phyloP scores from a whole-genome alignment of 2,113 vertebrate species.

The Rhagologus leucostigma region DNA sequence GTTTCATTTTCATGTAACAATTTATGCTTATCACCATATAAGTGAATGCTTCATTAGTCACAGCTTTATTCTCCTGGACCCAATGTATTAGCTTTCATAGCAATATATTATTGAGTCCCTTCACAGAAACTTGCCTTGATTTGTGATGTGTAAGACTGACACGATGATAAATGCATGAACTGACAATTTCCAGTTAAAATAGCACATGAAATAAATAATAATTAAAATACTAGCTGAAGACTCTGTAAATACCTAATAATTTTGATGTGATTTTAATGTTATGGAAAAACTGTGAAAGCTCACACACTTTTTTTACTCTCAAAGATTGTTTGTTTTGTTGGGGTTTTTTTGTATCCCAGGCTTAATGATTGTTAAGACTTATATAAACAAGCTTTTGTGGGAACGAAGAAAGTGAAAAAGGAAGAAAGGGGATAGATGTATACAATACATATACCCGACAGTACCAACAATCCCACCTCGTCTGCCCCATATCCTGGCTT shows the following conservation, averaged over 20 bases:
- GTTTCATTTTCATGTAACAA: neutral
- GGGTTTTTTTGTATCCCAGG: accelerated
- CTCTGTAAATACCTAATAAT: neutral
- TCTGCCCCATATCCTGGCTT: neutral
- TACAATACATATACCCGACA: neutral
- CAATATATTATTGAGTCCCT: neutral
- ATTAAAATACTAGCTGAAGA: neutral
- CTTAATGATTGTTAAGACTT: neutral
- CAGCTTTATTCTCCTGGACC: neutral
- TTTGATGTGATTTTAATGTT: neutral
- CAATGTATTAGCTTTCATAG: neutral
- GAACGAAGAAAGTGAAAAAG: neutral
- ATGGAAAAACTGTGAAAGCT: neutral
- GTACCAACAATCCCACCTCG: accelerated
- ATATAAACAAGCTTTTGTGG: neutral
- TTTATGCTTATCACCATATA: neutral
- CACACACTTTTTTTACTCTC: neutral
- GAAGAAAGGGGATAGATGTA: neutral
- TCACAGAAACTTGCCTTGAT: neutral
- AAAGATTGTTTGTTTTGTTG: neutral
- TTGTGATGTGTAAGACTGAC: neutral
- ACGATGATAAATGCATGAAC: neutral
- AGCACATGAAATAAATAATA: neutral
- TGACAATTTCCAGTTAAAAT: neutral
- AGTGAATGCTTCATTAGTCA: neutral